These are phyloP conservation scores for Lampropteryx suffumata DNA, from an alignment of 2,888 invertebrate species.

Conservation along the genomic window DNA sequence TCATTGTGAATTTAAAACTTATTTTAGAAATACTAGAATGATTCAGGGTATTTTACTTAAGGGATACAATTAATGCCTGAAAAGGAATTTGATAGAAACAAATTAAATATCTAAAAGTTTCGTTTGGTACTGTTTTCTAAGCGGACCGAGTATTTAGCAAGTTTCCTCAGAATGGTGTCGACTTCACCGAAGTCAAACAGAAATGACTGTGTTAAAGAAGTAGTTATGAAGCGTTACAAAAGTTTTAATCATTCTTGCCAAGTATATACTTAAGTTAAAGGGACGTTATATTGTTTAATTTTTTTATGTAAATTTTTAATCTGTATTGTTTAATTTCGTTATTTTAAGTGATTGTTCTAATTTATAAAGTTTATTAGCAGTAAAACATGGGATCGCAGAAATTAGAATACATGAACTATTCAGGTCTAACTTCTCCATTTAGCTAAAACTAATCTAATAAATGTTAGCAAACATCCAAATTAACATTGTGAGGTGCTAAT, in stretches of 20 bases:
- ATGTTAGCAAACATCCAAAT: slow-evolving; percentile 16
- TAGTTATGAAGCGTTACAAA: slow-evolving; percentile 12
- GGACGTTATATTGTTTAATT: too few species aligned
- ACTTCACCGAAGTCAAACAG: slow-evolving; percentile 16
- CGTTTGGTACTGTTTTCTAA: background rate
- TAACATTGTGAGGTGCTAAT: slow-evolving; percentile 14
- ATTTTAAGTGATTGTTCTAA: too few species aligned
- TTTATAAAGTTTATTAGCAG: too few species aligned
- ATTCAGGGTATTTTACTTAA: too few species aligned
- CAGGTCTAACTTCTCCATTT: slow-evolving; percentile 18
- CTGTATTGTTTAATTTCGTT: too few species aligned
- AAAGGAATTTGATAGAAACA: too few species aligned
- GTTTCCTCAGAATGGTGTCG: slow-evolving; percentile 3
- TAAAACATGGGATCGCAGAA: too few species aligned
- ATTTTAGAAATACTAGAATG: too few species aligned
- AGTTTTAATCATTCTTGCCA: slow-evolving; percentile 26
- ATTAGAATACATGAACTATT: slow-evolving; percentile 4
- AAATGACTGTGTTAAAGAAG: slow-evolving; percentile 13
- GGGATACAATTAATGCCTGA: too few species aligned
- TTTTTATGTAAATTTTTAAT: too few species aligned
- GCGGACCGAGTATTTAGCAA: background rate
- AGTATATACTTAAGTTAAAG: too few species aligned
- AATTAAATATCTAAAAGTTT: background rate
- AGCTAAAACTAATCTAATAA: slow-evolving; percentile 22
- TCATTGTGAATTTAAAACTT: slow-evolving; percentile 47